Base-by-base conservation (phyloP, 2,888 invertebrate species). In the Megamerina dolium region DNA sequence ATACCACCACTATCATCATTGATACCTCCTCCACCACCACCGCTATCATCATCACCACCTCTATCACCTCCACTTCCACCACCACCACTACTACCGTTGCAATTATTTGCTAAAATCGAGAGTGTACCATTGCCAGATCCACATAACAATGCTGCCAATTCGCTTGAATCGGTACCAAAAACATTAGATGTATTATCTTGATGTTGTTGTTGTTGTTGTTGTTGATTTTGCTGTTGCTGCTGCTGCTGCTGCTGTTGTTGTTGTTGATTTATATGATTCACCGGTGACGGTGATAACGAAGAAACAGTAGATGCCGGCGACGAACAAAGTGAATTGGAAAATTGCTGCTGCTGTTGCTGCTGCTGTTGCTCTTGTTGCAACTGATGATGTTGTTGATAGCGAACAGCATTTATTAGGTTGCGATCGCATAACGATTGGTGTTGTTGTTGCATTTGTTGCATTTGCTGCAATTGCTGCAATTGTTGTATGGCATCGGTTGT, bases 231-330 rank as follows among this genome's bases (percentile, higher is more conserved):
- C 18, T 41, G 40, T 26, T 46, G 45, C 14, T 50, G 49, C 9
- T 53, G 54, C n/a, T 55, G 55, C 9, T 54, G 55, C n/a, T 57
- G 57, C 34, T 59, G 58, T n/a, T 46, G 43, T 12, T 35, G 38
- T n/a, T 42, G 35, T 3, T 48, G 43, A 9, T 40, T 29, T 10
- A 34, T 18, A 9, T 41, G 46, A 39, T 59, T 60, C 49, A 66
- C 56, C 33, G 68, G 66, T 48, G 67, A 66, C 12, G 68, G 67
- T 13, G 68, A 67, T 41, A 68, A 53, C 40, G 68, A 68, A 12
- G 68, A 67, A 20, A 57, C 64, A 37, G 68, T 65, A 41, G 67
- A 68, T 42, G 68, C 67, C 21, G 68, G 66, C 41, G 67, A 66
- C 26, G 66, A 65, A 49, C 66, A 66, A 37, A 65, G 46, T 29